These are phyloP conservation scores for Aphelenchoides besseyi DNA, from an alignment of 1,140 invertebrate species.

Conservation along the genomic window DNA sequence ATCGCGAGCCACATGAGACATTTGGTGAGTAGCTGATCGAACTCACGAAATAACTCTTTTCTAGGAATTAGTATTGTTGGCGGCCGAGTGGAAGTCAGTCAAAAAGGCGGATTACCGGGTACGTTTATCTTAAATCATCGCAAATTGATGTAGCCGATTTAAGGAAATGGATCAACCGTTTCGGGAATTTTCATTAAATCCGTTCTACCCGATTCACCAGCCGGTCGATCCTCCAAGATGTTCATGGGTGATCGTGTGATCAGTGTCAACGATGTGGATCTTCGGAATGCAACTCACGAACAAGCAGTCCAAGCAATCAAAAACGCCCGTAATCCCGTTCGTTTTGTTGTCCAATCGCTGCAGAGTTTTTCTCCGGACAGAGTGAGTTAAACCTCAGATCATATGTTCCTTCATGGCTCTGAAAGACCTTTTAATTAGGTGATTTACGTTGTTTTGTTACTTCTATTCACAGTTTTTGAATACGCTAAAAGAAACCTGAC, in stretches of 20 bases:
- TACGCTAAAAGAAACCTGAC: too few species aligned
- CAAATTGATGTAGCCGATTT: background rate
- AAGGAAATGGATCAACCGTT: constrained; percentile 67
- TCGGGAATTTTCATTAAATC: constrained; percentile 97
- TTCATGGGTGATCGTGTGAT: constrained; percentile 70
- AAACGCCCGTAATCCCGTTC: constrained; percentile 81
- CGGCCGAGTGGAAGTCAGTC: constrained; percentile 75
- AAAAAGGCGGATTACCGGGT: constrained; percentile 59
- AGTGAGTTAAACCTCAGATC: too few species aligned
- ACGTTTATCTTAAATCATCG: background rate
- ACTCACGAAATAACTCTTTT: constrained; percentile 4
- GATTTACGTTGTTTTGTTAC: too few species aligned
- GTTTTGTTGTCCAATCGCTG: constrained; percentile 85
- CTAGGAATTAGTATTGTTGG: constrained; percentile 94
- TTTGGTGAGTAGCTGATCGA: constrained; percentile 44
- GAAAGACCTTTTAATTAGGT: too few species aligned
- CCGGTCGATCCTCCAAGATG: constrained; percentile 78
- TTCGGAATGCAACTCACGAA: constrained; percentile 84
- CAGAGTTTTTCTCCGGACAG: constrained; percentile 63
- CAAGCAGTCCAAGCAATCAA: constrained; percentile 91
- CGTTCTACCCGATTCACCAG: constrained; percentile 88
- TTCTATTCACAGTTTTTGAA: too few species aligned
- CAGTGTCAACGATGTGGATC: constrained; percentile 78
- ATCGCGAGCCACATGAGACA: constrained; percentile 70
- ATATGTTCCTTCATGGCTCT: too few species aligned